phyloP scores from a whole-genome alignment of 2,888 invertebrate genomes.

The Latrodectus elegans region DNA sequence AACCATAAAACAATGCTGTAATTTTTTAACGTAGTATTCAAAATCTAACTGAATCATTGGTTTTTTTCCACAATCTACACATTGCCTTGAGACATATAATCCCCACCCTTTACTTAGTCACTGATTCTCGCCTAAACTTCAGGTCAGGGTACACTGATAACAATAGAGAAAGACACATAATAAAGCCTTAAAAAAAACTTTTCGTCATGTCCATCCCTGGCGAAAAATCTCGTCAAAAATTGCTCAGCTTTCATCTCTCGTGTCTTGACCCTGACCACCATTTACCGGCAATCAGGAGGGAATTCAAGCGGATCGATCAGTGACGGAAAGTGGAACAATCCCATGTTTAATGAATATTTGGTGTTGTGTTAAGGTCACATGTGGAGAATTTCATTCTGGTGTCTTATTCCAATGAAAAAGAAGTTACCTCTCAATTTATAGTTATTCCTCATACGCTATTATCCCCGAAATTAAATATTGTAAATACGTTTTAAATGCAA shows the following conservation, averaged over 20 bases:
- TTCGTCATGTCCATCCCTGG: not conserved
- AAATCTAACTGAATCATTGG: no score
- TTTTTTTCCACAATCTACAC: not conserved
- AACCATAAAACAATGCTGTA: no score
- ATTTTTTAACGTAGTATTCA: no score
- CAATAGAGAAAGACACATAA: not conserved
- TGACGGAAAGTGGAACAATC: constrained; percentile 41
- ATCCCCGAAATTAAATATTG: no score
- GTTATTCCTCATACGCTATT: no score
- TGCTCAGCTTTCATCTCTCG: not conserved
- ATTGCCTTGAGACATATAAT: not conserved
- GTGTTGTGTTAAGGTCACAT: constrained; percentile 32
- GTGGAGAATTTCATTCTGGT: not conserved
- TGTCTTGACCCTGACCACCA: constrained; percentile 58
- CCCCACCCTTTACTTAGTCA: not conserved
- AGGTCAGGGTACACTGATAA: not conserved
- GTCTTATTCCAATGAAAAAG: no score
- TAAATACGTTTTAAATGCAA: no score
- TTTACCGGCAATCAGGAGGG: constrained; percentile 34
- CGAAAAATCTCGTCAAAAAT: constrained; percentile 1
- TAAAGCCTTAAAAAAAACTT: no score
- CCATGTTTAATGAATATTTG: constrained; percentile 30
- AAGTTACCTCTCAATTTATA: no score
- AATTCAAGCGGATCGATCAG: constrained; percentile 37
- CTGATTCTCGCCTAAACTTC: not conserved